These are phyloP conservation scores for Smittia sp. DNA, from an alignment of 2,888 invertebrate genomes.

Conservation along the genomic window DNA sequence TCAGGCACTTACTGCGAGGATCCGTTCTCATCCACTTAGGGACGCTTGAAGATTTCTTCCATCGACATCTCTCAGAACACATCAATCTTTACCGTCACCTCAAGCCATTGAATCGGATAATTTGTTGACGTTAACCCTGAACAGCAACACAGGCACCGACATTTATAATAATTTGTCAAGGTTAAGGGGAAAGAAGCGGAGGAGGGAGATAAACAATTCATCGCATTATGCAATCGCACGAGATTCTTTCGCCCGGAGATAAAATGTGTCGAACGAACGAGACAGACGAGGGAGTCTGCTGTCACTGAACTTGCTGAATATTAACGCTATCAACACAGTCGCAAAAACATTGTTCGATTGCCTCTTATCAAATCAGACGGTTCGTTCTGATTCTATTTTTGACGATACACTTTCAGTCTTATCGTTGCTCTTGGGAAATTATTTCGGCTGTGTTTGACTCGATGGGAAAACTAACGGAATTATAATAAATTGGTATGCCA, in stretches of 20 bases:
- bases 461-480: not conserved
- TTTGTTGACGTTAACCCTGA: conserved; percentile 20
- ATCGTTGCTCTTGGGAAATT: not conserved
- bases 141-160: not conserved
- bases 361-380: not conserved
- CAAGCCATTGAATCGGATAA: conserved; percentile 13
- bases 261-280: not conserved
- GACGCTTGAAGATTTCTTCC: not conserved
- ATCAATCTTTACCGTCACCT: conserved; percentile 8
- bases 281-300: not conserved
- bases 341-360: not conserved
- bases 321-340: not conserved
- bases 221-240: not conserved
- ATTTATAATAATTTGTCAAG: conserved; percentile 30
- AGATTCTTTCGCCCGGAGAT: not conserved
- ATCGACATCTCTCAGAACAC: not conserved
- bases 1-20: too few species aligned
- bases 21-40: too few species aligned
- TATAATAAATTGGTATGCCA: not conserved
- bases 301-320: not conserved
- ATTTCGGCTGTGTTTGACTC: too few species aligned
- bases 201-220: too few species aligned
- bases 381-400: not conserved
- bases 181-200: conserved; percentile 1
- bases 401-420: too few species aligned